These are phyloP conservation scores for Pangasius macronema DNA, from an alignment of 2,797 vertebrate species.

Conservation along the genomic window DNA sequence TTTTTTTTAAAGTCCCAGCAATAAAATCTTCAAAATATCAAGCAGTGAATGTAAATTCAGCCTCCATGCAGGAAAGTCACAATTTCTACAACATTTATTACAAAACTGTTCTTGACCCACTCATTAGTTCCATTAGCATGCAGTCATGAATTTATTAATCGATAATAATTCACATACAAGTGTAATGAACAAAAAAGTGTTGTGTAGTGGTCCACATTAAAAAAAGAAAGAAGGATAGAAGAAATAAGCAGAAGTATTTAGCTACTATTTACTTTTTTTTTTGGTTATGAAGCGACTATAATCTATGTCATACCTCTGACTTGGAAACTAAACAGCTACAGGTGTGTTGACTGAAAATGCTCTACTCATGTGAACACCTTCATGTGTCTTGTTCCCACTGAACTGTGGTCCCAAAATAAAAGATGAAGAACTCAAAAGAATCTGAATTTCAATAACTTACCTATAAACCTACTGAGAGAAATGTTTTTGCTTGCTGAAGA, in stretches of 20 bases:
- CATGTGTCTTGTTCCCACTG: background rate
- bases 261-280: slow-evolving; percentile 18
- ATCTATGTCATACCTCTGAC: background rate
- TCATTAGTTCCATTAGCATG: slow-evolving; percentile 49
- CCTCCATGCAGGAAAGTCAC: slow-evolving; percentile 49
- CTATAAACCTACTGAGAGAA: background rate
- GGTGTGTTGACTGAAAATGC: background rate
- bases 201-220: slow-evolving; percentile 54
- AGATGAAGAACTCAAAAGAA: background rate
- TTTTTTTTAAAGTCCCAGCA: background rate
- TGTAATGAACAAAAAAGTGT: slow-evolving; percentile 58
- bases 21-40: slow-evolving; percentile 33
- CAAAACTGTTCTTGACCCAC: slow-evolving; percentile 38
- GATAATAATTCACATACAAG: slow-evolving; percentile 40
- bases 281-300: slow-evolving; percentile 6
- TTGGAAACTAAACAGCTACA: slow-evolving; percentile 15
- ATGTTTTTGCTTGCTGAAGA: background rate
- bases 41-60: slow-evolving; percentile 36
- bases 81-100: slow-evolving; percentile 32
- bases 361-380: slow-evolving; percentile 14
- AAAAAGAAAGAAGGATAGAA: slow-evolving; percentile 43
- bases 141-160: slow-evolving; percentile 28
- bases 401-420: background rate
- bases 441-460: slow-evolving; percentile 22
- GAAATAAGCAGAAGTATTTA: slow-evolving; percentile 39